Percentiles rank a stretch among this genome's conserved stretches.
phyloP scores from a whole-genome alignment of 1,140 invertebrate species.

The Papilio polyxenes region DNA sequence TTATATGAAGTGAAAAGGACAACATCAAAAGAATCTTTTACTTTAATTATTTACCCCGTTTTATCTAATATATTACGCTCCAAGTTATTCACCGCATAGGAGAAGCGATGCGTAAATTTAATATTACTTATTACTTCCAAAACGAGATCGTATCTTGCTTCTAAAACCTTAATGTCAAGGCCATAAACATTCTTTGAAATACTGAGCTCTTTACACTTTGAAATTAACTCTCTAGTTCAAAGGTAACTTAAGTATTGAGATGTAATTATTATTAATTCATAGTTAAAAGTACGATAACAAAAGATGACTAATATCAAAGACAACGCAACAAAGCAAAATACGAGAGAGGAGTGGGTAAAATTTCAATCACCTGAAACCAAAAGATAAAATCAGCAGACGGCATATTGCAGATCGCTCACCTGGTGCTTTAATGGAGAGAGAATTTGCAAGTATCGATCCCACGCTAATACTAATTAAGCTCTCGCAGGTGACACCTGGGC shows the following conservation, averaged over 20 bases:
- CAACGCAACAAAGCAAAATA: too few species aligned
- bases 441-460: slow-evolving; percentile 33
- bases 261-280: background rate
- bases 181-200: background rate
- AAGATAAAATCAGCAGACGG: background rate
- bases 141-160: background rate
- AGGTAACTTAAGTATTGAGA: background rate
- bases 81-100: background rate
- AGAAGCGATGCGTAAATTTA: slow-evolving; percentile 21
- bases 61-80: background rate
- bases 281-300: too few species aligned
- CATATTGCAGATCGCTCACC: background rate
- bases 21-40: slow-evolving; percentile 16
- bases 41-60: slow-evolving; percentile 23
- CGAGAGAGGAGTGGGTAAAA: too few species aligned
- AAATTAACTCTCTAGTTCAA: background rate
- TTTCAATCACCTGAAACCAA: too few species aligned
- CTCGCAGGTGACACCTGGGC: slow-evolving; percentile 42
- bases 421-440: slow-evolving; percentile 29
- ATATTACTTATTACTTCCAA: slow-evolving; percentile 30
- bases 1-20: background rate
- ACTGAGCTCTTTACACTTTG: background rate
- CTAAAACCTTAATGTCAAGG: slow-evolving; percentile 2
- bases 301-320: too few species aligned
- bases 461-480: slow-evolving; percentile 35